Conservation (phyloP, 2,113 vertebrate genomes). For the Scolopax mira region DNA sequence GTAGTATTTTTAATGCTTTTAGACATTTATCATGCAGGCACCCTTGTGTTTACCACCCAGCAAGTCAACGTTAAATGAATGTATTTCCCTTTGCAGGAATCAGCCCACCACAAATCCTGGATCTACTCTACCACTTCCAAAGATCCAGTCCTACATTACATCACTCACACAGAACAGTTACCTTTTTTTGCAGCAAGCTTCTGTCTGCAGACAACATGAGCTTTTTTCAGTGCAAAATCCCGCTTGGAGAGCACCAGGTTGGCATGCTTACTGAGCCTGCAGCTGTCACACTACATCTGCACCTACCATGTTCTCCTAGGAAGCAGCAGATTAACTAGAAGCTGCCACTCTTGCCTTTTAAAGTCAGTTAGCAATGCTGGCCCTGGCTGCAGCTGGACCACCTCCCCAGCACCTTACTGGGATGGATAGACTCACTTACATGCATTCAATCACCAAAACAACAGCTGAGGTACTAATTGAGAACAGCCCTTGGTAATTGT, state of each 20-base stretch:
- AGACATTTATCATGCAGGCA: not conserved
- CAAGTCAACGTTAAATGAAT: not conserved
- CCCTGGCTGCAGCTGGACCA: not conserved
- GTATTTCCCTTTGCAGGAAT: not conserved
- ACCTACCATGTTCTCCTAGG: not conserved
- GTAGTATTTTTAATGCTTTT: not conserved
- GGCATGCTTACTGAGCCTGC: rapidly evolving
- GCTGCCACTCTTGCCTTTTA: not conserved
- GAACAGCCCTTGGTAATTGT: not conserved
- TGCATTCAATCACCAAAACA: not conserved
- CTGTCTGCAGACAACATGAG: not conserved
- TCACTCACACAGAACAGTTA: not conserved
- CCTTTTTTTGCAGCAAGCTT: not conserved
- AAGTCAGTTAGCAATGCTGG: rapidly evolving
- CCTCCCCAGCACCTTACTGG: not conserved
- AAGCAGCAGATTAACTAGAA: not conserved
- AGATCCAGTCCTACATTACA: not conserved
- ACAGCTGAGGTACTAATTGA: not conserved
- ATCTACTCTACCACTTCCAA: not conserved
- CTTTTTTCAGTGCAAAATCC: not conserved
- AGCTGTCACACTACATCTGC: too few species aligned
- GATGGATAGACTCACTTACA: rapidly evolving
- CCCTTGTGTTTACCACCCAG: not conserved
- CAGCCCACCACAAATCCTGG: too few species aligned
- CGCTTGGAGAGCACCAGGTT: rapidly evolving